Evolutionary conservation across 2,797 vertebrate genomes (phyloP), one percentile per base, ranked within the genome.

Genomic region (Lophius americanus): DNA sequence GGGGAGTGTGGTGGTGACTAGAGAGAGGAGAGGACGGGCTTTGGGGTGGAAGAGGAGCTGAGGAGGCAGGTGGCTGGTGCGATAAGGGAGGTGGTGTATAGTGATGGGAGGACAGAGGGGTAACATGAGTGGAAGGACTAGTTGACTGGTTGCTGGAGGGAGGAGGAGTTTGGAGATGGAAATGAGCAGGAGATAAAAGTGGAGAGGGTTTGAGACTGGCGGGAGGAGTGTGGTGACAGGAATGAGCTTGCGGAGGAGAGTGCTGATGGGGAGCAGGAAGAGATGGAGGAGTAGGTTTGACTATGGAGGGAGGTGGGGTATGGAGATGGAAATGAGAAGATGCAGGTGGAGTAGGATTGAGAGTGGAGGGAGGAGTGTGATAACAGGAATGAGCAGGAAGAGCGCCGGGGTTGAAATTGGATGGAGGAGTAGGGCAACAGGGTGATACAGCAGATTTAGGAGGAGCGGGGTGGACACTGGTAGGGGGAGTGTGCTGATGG

Each of bases 1-100:
- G 32, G 36, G 43, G 53, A 49, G 70, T 35, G 42, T 39, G 12
- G 89, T 89, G 60, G 89, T 79, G 73, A 92, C 92, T 50, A 80
- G 82, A 46, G 65, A 68, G 73, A 36, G 64, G 58, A 37, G 60
- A 80, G 9, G 60, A 9, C 4, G n/a, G 8, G 14, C 5, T 35
- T n/a, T 42, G 14, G 23, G 52, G 54, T 53, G 48, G 53, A 36
- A n/a, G 42, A 75, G 65, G 90, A 85, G 58, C 2, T 7, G 50
- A 43, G 12, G 60, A 3, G 46, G 47, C 41, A 48, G 55, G 39
- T 32, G 14, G 38, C 32, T 37, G 37, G 23, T 4, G 12, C 79
- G 12, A 0, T 72, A 79, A 58, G 83, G 0, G 89, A 7, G 50
- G 51, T n/a, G 64, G 59, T 5, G 32, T 41, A 88, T 89, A 41